Base-by-base conservation (phyloP, 2,888 invertebrate genomes). In the Conus canariensis region DNA sequence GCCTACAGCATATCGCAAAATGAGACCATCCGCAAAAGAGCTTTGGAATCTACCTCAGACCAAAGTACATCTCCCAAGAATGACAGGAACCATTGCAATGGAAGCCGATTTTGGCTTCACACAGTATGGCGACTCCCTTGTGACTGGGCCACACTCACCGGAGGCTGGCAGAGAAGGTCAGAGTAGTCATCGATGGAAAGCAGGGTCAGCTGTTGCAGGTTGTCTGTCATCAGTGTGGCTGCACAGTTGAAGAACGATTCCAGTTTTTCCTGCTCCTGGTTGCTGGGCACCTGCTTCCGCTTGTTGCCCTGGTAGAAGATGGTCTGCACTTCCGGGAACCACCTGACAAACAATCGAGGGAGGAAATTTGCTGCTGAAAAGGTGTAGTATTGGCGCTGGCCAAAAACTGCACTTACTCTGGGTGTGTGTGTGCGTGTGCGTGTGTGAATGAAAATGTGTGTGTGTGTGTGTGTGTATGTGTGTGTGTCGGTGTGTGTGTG, bases 141-240 rank as follows among this genome's bases (percentile, higher is more conserved):
- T 45, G 45, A 45, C 45, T 2, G 45, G 45, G 45, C 45, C 45
- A 45, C 45, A 90, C 96, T 95, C 97, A 98, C 98, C 95, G 97
- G 97, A 93, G 98, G 97, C 95, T 98, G 98, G 92, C 97, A 97
- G 70, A 99, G 97, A 93, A 98, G 98, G 88, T 98, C 97, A 0
- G 98, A 97, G 95, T 97, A 99, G 92, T 98, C 98, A 87, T 97
- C 97, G 94, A 99, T 97, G 7, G 98, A 98, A 93, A 97, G 97
- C 82, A 98, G 97, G 93, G 98, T 98, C 67, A 99, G 96, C 56
- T 97, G 97, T 96, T 98, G 98, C 90, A 99, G 96, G 94, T 98
- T 98, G 94, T 97, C 97, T 0, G 98, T 98, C 99, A 99, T 99
- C 83, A 99, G 97, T 60, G 98, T 97, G 0, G 98, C 98, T 1